These are phyloP conservation scores for Halichoerus grypus DNA, from an alignment of 2,113 vertebrate genomes.

Conservation along the genomic window DNA sequence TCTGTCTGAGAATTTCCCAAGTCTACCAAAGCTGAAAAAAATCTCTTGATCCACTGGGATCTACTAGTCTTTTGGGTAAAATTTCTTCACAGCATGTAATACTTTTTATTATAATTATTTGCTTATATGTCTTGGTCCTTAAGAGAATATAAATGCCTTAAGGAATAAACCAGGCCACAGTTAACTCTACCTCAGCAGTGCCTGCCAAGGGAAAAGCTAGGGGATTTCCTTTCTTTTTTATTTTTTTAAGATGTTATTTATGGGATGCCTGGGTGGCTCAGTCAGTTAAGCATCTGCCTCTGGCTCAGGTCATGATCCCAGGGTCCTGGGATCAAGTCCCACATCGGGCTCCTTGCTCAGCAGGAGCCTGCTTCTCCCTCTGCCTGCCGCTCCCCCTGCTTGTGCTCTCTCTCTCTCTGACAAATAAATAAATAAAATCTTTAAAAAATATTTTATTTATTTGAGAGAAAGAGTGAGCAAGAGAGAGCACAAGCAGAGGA, in stretches of 20 bases:
- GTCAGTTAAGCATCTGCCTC: no score
- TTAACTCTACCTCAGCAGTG: neutral
- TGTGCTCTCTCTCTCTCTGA: no score
- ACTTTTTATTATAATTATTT: conserved; percentile 32
- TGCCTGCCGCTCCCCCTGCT: no score
- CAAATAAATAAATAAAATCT: no score
- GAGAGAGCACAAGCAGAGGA: neutral
- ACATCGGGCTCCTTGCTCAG: no score
- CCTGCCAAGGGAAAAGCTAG: neutral
- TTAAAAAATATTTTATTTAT: neutral
- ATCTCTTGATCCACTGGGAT: neutral
- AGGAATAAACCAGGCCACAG: neutral
- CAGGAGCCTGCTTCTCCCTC: no score
- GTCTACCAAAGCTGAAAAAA: neutral
- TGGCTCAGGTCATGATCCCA: no score
- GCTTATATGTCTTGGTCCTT: neutral
- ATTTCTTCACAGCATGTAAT: neutral
- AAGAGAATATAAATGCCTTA: neutral
- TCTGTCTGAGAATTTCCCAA: conserved; percentile 13
- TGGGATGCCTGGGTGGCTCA: no score
- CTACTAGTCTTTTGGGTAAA: neutral
- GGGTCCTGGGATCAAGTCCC: no score
- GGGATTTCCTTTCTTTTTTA: neutral
- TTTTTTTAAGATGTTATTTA: neutral
- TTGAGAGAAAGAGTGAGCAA: neutral